A percentile compares a stretch with the other conserved stretches of the same genome.
phyloP scores from a whole-genome alignment of 2,888 invertebrate genomes.

The Chloroclystis v-ata region DNA sequence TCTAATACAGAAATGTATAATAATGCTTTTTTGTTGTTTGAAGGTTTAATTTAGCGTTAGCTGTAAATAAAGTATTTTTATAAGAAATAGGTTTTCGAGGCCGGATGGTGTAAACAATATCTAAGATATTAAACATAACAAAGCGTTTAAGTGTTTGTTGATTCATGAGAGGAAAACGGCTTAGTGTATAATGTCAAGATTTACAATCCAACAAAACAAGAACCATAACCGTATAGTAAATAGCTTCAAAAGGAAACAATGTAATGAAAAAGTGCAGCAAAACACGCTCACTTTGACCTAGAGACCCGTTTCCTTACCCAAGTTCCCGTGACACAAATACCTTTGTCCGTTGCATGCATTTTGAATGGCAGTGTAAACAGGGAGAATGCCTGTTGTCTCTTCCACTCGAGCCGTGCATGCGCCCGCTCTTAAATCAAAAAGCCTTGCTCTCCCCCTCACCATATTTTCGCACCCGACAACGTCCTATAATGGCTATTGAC shows the following conservation, averaged over 20 bases:
- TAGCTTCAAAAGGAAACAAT: conserved; percentile 1
- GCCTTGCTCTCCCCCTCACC: conserved; percentile 61
- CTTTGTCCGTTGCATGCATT: conserved; percentile 26
- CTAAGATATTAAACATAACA: no score
- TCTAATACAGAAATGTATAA: no score
- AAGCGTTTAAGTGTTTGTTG: no score
- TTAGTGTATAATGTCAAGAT: no score
- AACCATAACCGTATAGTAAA: neutral
- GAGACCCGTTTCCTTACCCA: conserved; percentile 21
- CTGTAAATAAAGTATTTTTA: no score
- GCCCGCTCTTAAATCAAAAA: conserved; percentile 66
- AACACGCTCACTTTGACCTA: conserved; percentile 22
- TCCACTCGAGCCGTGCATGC: conserved; percentile 27
- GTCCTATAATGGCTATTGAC: conserved; percentile 74
- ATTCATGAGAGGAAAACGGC: no score
- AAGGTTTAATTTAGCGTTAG: no score
- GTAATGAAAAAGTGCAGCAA: conserved; percentile 7
- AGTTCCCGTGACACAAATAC: conserved; percentile 30
- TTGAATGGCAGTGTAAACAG: conserved; percentile 29
- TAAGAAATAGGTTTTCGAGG: no score
- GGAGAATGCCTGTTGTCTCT: conserved; percentile 23
- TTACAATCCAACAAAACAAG: no score
- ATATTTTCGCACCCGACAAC: conserved; percentile 74
- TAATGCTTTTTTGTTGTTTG: no score
- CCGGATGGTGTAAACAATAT: no score